phyloP scores from a whole-genome alignment of 2,797 vertebrate species.

The Gouania willdenowi region DNA sequence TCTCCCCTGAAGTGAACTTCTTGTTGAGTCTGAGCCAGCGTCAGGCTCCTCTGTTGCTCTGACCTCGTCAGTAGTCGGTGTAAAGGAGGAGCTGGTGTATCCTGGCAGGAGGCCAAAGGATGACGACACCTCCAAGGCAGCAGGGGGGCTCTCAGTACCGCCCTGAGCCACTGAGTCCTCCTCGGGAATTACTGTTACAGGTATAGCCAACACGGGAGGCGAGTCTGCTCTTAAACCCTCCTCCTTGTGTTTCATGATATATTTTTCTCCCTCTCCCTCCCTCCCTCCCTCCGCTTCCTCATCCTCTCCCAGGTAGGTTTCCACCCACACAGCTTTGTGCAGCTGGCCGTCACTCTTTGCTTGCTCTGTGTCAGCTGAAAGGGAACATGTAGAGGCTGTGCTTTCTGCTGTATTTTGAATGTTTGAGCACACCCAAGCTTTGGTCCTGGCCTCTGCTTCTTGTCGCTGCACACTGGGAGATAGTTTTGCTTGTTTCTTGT shows the following conservation, averaged over 20 bases:
- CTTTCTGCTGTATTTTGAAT: slow-evolving; percentile 20
- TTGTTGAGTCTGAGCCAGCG: slow-evolving; percentile 7
- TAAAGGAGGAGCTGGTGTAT: slow-evolving; percentile 19
- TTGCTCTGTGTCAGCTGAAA: slow-evolving; percentile 25
- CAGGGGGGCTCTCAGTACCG: not conserved
- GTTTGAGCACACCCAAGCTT: slow-evolving; percentile 8
- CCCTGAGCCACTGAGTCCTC: slow-evolving; percentile 24
- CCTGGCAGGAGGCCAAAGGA: slow-evolving; percentile 40
- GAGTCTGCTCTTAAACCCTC: slow-evolving; percentile 55
- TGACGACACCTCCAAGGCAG: slow-evolving; percentile 4
- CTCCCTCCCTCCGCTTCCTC: slow-evolving; percentile 17
- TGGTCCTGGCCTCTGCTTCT: slow-evolving; percentile 24
- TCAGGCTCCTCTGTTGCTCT: slow-evolving; percentile 33
- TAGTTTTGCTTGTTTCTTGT: slow-evolving; percentile 5
- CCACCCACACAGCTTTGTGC: slow-evolving; percentile 72
- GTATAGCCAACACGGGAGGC: slow-evolving; percentile 57
- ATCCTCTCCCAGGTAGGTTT: slow-evolving; percentile 70
- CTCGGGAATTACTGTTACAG: slow-evolving; percentile 59
- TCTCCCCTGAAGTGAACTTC: slow-evolving; percentile 26
- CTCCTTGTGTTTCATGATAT: slow-evolving; percentile 17
- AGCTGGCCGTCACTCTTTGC: slow-evolving; percentile 47
- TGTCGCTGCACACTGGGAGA: too few species aligned
- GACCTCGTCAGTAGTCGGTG: slow-evolving; percentile 31
- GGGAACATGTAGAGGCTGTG: not conserved
- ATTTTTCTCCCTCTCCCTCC: slow-evolving; percentile 16